Base-by-base conservation (phyloP, 2,888 invertebrate species). In the Sinhomidia bicolor region DNA sequence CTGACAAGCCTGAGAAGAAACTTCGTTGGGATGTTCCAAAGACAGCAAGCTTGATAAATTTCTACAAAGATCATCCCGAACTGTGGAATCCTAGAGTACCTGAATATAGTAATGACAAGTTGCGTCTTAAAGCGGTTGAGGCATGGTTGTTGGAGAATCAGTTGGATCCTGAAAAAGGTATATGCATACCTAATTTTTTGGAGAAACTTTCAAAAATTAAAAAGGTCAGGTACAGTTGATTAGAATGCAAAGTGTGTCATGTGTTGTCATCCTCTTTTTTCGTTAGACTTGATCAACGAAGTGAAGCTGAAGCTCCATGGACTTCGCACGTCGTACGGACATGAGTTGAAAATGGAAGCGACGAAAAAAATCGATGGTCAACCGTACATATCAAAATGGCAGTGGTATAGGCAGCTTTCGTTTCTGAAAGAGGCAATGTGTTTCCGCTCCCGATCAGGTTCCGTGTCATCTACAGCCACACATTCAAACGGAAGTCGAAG, bases 1-100 rank as follows among this genome's bases (percentile, higher is more conserved):
- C 29, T 32, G 86, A 88, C 65, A 88, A 84, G 54, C 90, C 89
- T 12, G 89, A 89, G 20, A 89, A 89, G 82, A 88, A 89, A 47
- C 83, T 90, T 9, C 54, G 90, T 17, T 90, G 90, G 90, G 90
- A 90, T 80, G 89, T 88, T 29, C 88, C 90, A 9, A 89, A 89
- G 65, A 90, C 90, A 14, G 87, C 89, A 17, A 90, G 90, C 47
- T 60, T 90, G 68, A 90, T 90, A 51, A 83, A 74, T n/a, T 89
- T 89, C 60, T 90, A 90, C 44, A 71, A 88, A 47, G 88, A 81
- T 2, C 85, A 90, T 54, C 89, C 89, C 51, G 89, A 89, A 57
- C 71, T 90, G 47, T 90, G 90, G 90, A 90, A 90, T 76, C 90
- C 90, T 14, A 85, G 89, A 84, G 88, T 89, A 83, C 88, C 90